phyloP scores from a whole-genome alignment of 2,113 vertebrate species.

The Hemibagrus wyckioides region DNA sequence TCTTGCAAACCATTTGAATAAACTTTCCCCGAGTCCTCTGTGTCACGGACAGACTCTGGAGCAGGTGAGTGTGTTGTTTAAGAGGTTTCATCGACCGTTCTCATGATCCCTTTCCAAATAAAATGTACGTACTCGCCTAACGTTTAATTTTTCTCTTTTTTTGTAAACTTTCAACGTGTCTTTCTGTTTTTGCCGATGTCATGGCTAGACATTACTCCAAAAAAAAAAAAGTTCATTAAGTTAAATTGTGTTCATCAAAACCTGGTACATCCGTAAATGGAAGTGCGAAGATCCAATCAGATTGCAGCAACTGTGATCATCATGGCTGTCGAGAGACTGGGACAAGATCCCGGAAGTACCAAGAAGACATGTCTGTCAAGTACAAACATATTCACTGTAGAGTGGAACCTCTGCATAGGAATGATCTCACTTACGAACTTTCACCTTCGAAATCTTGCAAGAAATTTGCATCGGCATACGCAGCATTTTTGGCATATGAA shows the following conservation, averaged over 20 bases:
- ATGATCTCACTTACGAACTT: too few relatives aligned
- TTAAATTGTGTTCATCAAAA: not conserved
- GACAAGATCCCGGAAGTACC: too few relatives aligned
- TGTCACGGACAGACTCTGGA: not conserved
- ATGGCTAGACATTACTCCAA: not conserved
- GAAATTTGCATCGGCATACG: too few relatives aligned
- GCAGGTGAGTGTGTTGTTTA: not conserved
- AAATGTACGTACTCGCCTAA: not conserved
- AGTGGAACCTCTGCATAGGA: too few relatives aligned
- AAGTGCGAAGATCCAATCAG: not conserved
- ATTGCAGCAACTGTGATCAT: not conserved
- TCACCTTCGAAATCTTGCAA: too few relatives aligned
- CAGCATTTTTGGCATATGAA: too few relatives aligned
- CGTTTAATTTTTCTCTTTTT: not conserved
- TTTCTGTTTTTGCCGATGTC: not conserved
- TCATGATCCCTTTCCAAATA: not conserved
- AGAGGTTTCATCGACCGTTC: not conserved
- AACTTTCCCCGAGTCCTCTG: not conserved
- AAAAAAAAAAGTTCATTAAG: not conserved
- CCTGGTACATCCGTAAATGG: not conserved
- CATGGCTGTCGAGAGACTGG: too few relatives aligned
- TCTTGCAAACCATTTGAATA: constrained; percentile 33
- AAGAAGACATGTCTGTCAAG: too few relatives aligned
- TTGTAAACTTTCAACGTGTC: not conserved
- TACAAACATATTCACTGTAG: too few relatives aligned